Base-by-base conservation (phyloP, 2,113 vertebrate genomes). In the Misgurnus anguillicaudatus region DNA sequence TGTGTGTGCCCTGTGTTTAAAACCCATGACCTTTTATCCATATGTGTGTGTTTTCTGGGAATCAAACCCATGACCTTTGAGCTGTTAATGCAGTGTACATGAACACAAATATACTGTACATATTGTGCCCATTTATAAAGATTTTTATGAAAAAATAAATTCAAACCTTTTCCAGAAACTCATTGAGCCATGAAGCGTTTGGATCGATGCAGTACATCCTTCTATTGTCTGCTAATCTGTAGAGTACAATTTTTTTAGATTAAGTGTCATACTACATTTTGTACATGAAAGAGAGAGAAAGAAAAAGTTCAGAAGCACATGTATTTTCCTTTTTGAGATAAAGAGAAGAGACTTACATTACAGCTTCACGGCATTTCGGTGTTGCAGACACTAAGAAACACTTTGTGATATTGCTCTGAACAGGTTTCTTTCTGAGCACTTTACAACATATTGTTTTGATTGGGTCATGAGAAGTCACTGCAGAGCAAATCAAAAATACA, bases 271-370 rank as follows among this genome's bases (percentile, higher is more conserved):
- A 53, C 53, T 55, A 17, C 10, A 21, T 4, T 55, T 55, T 57
- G 16, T n/a, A 17, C 6, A n/a, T 16, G 16, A 42, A 36, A 57
- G 19, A 19, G 16, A 7, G 48, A 66, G 13, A 57, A 38, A n/a
- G 5, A 42, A 5, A 42, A 42, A 9, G 16, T n/a, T 53, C 8
- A 36, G 8, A 70, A 36, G 24, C 67, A 70, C 4, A 16, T 6
- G 24, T 13, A 42, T 42, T 31, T 31, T 31, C 24, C 24, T 31
- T 31, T 31, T 31, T 31, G 24, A 31, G 9, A 42, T 7, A 42
- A 42, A 9, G 21, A 17, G 16, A 70, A 45, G 2, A 57, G 60
- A 85, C 84, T 85, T 73, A 85, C 84, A 66, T 53, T 9, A 74
- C 71, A 10, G 84, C 64, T 5, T 13, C 68, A 51, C 9, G 14